Base-by-base conservation (phyloP, 1,140 invertebrate genomes). In the Drosophila truncata region DNA sequence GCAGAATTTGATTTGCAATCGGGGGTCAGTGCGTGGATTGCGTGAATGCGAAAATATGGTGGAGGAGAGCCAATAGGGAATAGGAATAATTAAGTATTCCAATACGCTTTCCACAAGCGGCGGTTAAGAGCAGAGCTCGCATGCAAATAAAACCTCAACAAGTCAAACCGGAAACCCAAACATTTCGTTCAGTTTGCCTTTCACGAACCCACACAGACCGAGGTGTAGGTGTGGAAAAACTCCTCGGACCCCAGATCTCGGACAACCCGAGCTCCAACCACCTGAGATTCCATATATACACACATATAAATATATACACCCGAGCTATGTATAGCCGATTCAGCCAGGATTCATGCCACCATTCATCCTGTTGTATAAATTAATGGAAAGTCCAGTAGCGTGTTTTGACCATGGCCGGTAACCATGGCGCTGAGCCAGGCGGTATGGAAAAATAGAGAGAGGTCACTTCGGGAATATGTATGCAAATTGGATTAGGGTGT, bases 111-210 rank as follows among this genome's bases (percentile, higher is more conserved):
- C 69, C 60, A 46, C 70, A 37, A 46, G 50, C 54, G 58, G 54
- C 39, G 46, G 69, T 25, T 41, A 23, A 58, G 59, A 76, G 60
- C 57, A 67, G 49, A 27, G 42, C 58, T 71, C 35, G 85, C 81
- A 90, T 88, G 85, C 84, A 88, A 88, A 88, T 88, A 58, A 84
- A 90, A 85, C 84, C 84, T 88, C 85, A 84, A 90, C 84, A 84
- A 88, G 84, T 90, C 84, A 88, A 69, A 80, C 67, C 76, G 76
- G 84, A 80, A 83, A 71, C 84, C 44, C 77, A 81, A 80, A 84
- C 78, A 78, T 49, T 80, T 80, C 77, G 52, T 82, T 74, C 71
- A 75, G 33, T 86, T 73, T 58, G 77, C 66, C 47, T 62, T 39
- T 60, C 41, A 70, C 63, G 65, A 66, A 44, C 64, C 60, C 20